These are phyloP conservation scores for Oryzaephilus surinamensis DNA, from an alignment of 1,140 invertebrate species.

Conservation along the genomic window DNA sequence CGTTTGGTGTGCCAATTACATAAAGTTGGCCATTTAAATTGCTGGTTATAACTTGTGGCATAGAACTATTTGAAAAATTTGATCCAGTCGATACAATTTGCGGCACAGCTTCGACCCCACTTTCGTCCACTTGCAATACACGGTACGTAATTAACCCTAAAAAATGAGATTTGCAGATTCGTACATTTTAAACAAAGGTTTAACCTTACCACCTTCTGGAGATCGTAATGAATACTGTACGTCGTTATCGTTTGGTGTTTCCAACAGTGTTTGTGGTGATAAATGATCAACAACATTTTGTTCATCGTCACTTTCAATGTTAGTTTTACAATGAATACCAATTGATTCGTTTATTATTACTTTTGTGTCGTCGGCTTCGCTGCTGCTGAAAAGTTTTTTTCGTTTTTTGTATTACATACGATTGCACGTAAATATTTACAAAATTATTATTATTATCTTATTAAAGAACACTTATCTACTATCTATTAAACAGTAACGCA, in stretches of 20 bases:
- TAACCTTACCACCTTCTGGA: slow-evolving; percentile 25
- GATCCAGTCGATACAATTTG: slow-evolving; percentile 26
- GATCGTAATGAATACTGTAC: slow-evolving; percentile 34
- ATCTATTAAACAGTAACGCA: slow-evolving; percentile 1
- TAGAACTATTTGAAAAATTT: slow-evolving; percentile 19
- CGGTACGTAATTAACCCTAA: slow-evolving; percentile 32
- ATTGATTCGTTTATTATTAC: slow-evolving; percentile 25
- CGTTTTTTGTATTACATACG: slow-evolving; percentile 2
- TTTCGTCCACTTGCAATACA: slow-evolving; percentile 35
- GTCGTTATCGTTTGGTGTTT: slow-evolving; percentile 29
- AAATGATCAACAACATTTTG: slow-evolving; percentile 32
- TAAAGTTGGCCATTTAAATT: slow-evolving; percentile 42
- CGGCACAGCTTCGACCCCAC: slow-evolving; percentile 20
- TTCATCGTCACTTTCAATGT: slow-evolving; percentile 33
- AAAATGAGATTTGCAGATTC: neutral
- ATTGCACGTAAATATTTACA: neutral
- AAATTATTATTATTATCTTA: too few species aligned
- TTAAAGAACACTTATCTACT: too few species aligned
- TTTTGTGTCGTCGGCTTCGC: slow-evolving; percentile 25
- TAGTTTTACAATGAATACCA: slow-evolving; percentile 24
- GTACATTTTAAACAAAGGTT: neutral
- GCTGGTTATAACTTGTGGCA: slow-evolving; percentile 30
- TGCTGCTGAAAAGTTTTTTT: too few species aligned
- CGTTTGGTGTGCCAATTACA: slow-evolving; percentile 45
- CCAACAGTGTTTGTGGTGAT: slow-evolving; percentile 32